phyloP scores from a whole-genome alignment of 2,797 vertebrate genomes.

The Falco biarmicus region DNA sequence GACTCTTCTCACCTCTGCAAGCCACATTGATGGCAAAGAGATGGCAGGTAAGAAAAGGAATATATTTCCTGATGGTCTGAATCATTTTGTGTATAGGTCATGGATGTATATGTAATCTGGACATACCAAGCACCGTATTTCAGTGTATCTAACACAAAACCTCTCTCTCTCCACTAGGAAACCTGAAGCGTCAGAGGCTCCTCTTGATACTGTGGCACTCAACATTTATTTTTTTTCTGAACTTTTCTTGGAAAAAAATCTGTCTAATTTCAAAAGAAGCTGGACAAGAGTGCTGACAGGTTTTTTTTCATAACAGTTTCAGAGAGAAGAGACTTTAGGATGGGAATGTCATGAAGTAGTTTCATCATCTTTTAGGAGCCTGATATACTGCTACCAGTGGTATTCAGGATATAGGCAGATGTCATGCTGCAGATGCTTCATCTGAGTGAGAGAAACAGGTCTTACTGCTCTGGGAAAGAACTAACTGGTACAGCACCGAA shows the following conservation, averaged over 20 bases:
- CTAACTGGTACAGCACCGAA: background rate
- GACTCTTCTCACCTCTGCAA: conserved; percentile 3
- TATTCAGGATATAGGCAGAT: background rate
- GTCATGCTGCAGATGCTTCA: background rate
- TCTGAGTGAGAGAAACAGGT: background rate
- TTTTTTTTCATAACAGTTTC: background rate
- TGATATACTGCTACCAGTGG: background rate
- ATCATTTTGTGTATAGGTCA: background rate
- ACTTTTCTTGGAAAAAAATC: background rate
- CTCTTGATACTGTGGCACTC: background rate
- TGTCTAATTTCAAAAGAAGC: background rate
- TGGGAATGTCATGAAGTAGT: background rate
- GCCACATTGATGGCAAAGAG: background rate
- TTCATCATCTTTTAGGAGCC: background rate
- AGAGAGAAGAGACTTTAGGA: background rate
- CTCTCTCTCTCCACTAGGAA: background rate
- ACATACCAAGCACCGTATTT: background rate
- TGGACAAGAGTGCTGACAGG: background rate
- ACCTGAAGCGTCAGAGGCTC: background rate
- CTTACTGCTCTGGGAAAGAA: background rate
- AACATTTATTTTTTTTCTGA: background rate
- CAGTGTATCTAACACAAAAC: background rate
- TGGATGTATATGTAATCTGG: background rate
- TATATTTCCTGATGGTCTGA: background rate
- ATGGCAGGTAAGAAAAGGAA: background rate